Evolutionary conservation across 2,113 vertebrate species (phyloP).

Genomic region (Lagopus muta): DNA sequence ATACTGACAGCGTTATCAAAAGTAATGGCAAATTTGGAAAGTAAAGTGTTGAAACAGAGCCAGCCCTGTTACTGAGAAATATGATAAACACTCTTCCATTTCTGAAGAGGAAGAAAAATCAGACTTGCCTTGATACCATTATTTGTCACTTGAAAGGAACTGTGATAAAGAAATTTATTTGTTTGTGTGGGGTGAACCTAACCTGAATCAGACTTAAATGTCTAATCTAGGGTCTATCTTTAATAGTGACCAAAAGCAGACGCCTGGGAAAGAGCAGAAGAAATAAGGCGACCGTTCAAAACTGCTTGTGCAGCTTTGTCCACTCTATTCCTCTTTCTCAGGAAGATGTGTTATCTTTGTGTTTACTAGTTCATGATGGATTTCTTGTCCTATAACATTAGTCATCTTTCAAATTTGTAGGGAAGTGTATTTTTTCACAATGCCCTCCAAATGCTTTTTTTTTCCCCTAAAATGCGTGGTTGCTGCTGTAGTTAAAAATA

Average conservation of each 20-base stretch:
- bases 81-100: not conserved
- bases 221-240: not conserved
- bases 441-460: not conserved
- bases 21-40: conserved; percentile 68
- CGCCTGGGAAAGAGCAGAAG: not conserved
- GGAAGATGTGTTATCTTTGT: not conserved
- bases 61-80: not conserved
- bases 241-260: not conserved
- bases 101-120: not conserved
- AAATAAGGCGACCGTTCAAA: not conserved
- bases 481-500: not conserved
- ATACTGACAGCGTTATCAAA: conserved; percentile 89
- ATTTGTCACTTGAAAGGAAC: not conserved
- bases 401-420: not conserved
- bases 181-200: not conserved
- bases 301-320: not conserved
- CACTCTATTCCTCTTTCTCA: not conserved
- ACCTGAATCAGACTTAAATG: not conserved
- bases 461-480: not conserved
- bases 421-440: not conserved
- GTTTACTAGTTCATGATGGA: not conserved
- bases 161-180: not conserved
- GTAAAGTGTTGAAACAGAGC: not conserved
- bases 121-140: not conserved
- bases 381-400: not conserved